phyloP scores from a whole-genome alignment of 2,113 vertebrate genomes.

The Oncorhynchus nerka region DNA sequence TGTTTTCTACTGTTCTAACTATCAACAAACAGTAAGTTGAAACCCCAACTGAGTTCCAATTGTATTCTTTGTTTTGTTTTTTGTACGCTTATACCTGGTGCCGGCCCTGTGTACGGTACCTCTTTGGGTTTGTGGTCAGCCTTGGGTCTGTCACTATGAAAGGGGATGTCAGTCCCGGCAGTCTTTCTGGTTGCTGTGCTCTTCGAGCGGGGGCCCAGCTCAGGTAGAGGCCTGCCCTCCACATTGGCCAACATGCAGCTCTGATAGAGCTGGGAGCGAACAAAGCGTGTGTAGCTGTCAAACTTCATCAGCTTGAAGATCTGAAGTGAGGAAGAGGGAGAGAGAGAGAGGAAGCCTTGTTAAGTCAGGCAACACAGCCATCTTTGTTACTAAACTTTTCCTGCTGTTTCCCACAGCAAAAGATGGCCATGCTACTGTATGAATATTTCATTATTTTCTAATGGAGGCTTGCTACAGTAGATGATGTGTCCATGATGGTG shows the following conservation, averaged over 20 bases:
- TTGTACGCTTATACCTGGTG: too few relatives aligned
- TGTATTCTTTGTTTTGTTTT: too few relatives aligned
- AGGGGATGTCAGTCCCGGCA: neutral
- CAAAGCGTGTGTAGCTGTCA: slow-evolving; percentile 47
- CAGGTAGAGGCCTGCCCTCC: slow-evolving; percentile 76
- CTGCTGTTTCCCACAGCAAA: too few relatives aligned
- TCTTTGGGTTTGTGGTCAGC: slow-evolving; percentile 4
- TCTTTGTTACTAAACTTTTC: too few relatives aligned
- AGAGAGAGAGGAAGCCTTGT: neutral
- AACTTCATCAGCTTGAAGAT: slow-evolving; percentile 59
- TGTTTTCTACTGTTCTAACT: too few relatives aligned
- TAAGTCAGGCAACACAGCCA: too few relatives aligned
- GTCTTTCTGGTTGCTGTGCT: slow-evolving; percentile 52
- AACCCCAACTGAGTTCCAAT: too few relatives aligned
- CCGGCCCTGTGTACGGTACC: neutral
- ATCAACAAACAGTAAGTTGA: too few relatives aligned
- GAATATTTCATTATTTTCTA: too few relatives aligned
- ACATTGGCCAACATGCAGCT: slow-evolving; percentile 77
- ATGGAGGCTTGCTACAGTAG: too few relatives aligned
- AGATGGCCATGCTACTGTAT: too few relatives aligned
- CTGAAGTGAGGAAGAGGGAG: slow-evolving; percentile 14
- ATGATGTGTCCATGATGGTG: neutral
- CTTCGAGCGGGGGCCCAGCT: slow-evolving; percentile 46
- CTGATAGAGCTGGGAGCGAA: slow-evolving; percentile 46
- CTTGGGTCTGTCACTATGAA: slow-evolving; percentile 13